Percentiles rank a stretch among this genome's conserved stretches.
These are phyloP conservation scores for Peromyscus aztecus DNA, from an alignment of 2,797 vertebrate genomes.

Conservation along the genomic window DNA sequence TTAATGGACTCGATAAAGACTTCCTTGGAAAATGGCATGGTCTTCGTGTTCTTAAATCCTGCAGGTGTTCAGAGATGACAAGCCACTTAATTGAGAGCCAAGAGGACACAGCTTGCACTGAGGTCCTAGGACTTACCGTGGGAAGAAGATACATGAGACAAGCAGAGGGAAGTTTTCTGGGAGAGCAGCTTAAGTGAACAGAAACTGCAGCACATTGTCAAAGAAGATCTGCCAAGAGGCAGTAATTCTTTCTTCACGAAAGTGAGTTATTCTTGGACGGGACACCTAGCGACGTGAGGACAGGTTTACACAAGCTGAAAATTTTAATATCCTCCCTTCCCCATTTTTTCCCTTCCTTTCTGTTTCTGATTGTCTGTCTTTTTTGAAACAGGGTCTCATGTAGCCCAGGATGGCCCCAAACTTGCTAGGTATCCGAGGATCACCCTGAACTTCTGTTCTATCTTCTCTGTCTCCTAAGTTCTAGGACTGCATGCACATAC, in stretches of 20 bases:
- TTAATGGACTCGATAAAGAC: constrained; percentile 55
- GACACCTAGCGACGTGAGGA: not conserved
- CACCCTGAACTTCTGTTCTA: not conserved
- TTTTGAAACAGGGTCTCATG: not conserved
- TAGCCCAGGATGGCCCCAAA: not conserved
- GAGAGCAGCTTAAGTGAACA: not conserved
- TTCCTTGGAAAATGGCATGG: constrained; percentile 10
- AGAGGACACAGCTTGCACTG: not conserved
- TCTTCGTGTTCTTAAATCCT: constrained; percentile 15
- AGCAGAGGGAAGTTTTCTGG: not conserved
- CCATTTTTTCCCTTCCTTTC: not conserved
- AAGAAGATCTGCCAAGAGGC: not conserved
- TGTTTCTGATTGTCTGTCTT: not conserved
- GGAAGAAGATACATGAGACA: not conserved
- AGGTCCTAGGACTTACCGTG: not conserved
- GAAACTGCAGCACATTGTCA: not conserved
- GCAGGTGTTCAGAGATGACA: not conserved
- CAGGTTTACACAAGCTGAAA: constrained; percentile 4
- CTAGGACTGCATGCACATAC: not conserved
- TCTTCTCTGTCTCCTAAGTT: not conserved
- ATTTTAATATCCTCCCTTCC: not conserved
- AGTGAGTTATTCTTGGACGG: not conserved
- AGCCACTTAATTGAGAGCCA: not conserved
- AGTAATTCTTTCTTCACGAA: constrained; percentile 1
- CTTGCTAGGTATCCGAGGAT: not conserved